phyloP scores from a whole-genome alignment of 1,140 invertebrate species.

The Bombyx mori region ASM3026992v2 NC_085111.1:11043001-11043500 shows the following conservation, averaged over 20 bases:
- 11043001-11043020: conserved; percentile 3
- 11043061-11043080: conserved; percentile 21
- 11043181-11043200: conserved; percentile 14
- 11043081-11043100: conserved; percentile 28
- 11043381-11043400: no score
- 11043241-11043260: no score
- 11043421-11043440: no score
- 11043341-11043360: no score
- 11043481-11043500: no score
- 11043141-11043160: conserved; percentile 26
- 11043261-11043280: no score
- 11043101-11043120: conserved; percentile 34
- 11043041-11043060: conserved; percentile 28
- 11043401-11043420: fast-evolving
- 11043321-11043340: no score
- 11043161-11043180: conserved; percentile 20
- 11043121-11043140: conserved; percentile 37
- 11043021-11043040: conserved; percentile 5
- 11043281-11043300: no score
- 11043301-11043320: no score
- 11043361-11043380: no score
- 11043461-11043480: no score
- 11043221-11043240: neutral
- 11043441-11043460: no score
- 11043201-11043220: conserved; percentile 24